phyloP scores from a whole-genome alignment of 2,888 invertebrate species.

The Horisme vitalbata region DNA sequence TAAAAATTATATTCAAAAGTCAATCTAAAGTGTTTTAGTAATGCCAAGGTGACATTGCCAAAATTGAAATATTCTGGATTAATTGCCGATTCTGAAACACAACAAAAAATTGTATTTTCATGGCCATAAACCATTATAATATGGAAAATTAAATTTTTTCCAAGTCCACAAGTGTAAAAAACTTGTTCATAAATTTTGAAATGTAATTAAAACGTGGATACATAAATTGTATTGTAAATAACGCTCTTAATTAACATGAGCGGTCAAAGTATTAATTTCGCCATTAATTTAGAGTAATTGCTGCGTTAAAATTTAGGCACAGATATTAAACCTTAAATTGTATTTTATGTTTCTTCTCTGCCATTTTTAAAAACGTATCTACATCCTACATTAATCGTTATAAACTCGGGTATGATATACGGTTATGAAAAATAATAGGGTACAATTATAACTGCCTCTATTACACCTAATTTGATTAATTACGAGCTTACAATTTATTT shows the following conservation, averaged over 20 bases:
- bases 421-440: slow-evolving; percentile 67
- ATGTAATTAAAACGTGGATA: slow-evolving; percentile 51
- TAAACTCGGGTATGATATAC: slow-evolving; percentile 66
- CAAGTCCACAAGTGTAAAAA: slow-evolving; percentile 7
- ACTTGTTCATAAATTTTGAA: slow-evolving; percentile 31
- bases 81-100: no score
- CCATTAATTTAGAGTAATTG: slow-evolving; percentile 80
- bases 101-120: no score
- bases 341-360: slow-evolving; percentile 70
- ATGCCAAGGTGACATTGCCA: no score
- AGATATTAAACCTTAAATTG: slow-evolving; percentile 72
- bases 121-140: no score
- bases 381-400: slow-evolving; percentile 65
- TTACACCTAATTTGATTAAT: slow-evolving; percentile 50
- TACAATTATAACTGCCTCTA: slow-evolving; percentile 49
- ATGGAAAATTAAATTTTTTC: background rate
- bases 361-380: slow-evolving; percentile 58
- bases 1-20: no score
- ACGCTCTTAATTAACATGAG: slow-evolving; percentile 75
- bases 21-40: no score
- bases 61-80: no score
- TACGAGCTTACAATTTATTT: slow-evolving; percentile 28
- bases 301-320: slow-evolving; percentile 67
- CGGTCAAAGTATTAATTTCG: slow-evolving; percentile 81
- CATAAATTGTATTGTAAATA: slow-evolving; percentile 59